Evolutionary conservation across 1,140 invertebrate genomes (phyloP).

Genomic region (Doryteuthis pealeii): DNA sequence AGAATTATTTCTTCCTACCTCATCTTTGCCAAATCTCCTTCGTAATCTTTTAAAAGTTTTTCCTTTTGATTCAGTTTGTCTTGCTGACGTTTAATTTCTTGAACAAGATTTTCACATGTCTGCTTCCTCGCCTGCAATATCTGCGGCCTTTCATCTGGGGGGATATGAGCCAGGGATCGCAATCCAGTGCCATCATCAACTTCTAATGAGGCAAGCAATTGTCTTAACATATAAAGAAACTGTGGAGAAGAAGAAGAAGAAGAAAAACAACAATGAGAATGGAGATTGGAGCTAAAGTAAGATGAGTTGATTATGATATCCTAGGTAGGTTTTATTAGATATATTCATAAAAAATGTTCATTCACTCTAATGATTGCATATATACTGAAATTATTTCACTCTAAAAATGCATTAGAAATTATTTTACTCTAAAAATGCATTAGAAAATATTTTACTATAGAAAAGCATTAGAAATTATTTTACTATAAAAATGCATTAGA

Average conservation of each 20-base stretch:
- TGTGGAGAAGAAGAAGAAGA: constrained; percentile 26
- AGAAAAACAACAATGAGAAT: neutral
- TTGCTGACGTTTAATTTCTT: constrained; percentile 43
- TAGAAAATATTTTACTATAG: no score
- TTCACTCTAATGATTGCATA: no score
- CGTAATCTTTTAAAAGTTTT: constrained; percentile 56
- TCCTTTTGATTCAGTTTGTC: constrained; percentile 57
- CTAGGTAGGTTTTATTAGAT: no score
- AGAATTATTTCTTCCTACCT: constrained; percentile 36
- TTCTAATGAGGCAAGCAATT: constrained; percentile 46
- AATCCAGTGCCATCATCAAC: constrained; percentile 48
- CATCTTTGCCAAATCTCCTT: constrained; percentile 55
- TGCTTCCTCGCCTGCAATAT: constrained; percentile 43
- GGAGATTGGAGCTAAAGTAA: neutral
- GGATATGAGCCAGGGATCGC: constrained; percentile 55
- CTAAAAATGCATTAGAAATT: no score
- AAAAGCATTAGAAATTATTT: no score
- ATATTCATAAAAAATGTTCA: no score
- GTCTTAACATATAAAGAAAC: constrained; percentile 49
- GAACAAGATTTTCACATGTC: constrained; percentile 40
- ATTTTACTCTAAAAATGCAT: no score
- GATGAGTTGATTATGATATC: neutral
- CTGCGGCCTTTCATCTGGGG: constrained; percentile 53
- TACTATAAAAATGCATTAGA: no score
- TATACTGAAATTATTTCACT: no score